Conservation (phyloP, 2,113 vertebrate genomes). For the Macrotis lagotis region DNA sequence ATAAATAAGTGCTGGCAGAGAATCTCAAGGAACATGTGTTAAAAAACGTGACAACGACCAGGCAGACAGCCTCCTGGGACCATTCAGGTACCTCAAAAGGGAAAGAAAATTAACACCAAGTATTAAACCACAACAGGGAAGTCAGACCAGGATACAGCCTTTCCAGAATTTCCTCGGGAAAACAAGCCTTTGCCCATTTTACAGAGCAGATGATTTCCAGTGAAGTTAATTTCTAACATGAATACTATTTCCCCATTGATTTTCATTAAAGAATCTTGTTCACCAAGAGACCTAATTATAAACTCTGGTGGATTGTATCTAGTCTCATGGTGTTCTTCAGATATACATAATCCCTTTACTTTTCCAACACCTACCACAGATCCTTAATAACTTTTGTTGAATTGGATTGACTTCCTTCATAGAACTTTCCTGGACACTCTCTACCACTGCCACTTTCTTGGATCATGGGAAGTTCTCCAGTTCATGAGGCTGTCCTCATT, state of each 20-base stretch:
- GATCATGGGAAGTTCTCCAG: neutral
- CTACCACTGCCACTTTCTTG: neutral
- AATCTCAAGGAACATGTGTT: neutral
- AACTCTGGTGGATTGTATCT: neutral
- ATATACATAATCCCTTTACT: neutral
- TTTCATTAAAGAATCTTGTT: neutral
- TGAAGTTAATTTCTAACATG: neutral
- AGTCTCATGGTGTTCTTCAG: neutral
- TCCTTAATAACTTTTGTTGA: neutral
- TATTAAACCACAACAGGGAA: neutral
- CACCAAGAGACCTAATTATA: neutral
- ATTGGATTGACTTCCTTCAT: neutral
- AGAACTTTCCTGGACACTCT: neutral
- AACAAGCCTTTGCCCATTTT: neutral
- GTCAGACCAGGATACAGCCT: neutral
- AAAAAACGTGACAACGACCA: neutral
- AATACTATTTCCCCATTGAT: neutral
- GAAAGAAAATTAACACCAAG: neutral
- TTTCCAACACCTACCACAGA: neutral
- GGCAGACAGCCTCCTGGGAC: neutral
- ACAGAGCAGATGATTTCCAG: neutral
- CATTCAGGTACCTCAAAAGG: neutral
- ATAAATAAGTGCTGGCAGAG: neutral
- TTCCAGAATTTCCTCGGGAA: neutral
- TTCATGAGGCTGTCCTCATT: neutral